Base-by-base conservation (phyloP, 2,797 vertebrate species). In the Presbytis comata region DNA sequence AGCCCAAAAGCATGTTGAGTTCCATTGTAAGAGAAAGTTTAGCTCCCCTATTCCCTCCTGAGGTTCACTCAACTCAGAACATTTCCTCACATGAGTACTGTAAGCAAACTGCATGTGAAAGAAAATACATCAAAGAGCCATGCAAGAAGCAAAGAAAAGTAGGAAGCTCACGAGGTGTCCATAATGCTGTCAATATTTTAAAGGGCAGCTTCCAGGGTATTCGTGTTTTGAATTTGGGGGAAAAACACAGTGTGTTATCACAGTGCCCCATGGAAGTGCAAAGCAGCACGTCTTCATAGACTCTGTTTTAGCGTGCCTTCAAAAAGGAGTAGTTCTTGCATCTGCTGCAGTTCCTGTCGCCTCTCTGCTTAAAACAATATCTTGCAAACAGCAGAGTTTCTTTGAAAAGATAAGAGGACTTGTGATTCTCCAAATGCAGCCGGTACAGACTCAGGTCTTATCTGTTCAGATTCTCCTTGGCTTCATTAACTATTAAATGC, bases 401-500 rank as follows among this genome's bases (percentile, higher is more conserved):
- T 91, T 21, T 96, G 96, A 95, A 85, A 93, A 9, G 93, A 98
- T 98, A 97, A 97, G 78, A 30, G 72, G 83, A 96, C 91, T 97
- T 98, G 95, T 79, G 89, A 74, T 55, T 97, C 89, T 91, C 70
- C 72, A 79, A 95, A 90, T 70, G 85, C 83, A 90, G 70, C 70
- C 80, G 96, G 46, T 85, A 93, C 57, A 92, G 81, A 70, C 86
- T 95, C 0, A 0, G 83, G 83, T 95, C 97, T 99, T 98, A 98
- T 98, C 96, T 88, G 91, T 33, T 41, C 87, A 95, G 97, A 98
- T 97, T 96, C 11, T 0, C 86, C 98, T 81, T 22, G n/a, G 97
- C 93, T 97, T 99, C 97, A 98, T 98, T 98, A 98, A 98, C 96
- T 98, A 98, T 98, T 98, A 98, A 98, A 95, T 93, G 97, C 95